Base-by-base conservation (phyloP, 2,797 vertebrate genomes). In the Nasua narica region DNA sequence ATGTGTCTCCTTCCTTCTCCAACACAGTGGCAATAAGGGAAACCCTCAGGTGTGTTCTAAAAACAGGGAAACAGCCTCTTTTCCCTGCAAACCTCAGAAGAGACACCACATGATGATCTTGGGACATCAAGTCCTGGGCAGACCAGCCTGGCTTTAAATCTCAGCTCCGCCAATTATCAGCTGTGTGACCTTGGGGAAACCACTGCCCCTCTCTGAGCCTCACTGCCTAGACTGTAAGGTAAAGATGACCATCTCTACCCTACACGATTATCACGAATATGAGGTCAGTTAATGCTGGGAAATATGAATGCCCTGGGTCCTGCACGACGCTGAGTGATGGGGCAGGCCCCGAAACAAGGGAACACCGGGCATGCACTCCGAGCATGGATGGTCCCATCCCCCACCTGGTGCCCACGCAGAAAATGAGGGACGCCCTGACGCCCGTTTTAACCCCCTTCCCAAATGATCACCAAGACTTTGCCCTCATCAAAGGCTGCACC, bases 171-270 rank as follows among this genome's bases (percentile, higher is more conserved):
- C 16, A 3, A 72, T 25, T 37, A 18, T 50, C 40, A 6, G 87
- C 95, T 88, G 92, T 50, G 92, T 95, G 97, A 97, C 97, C 97
- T 95, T 96, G 95, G 90, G 29, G 82, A 3, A 70, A 92, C 78
- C 56, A 18, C 81, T 72, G 65, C 27, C 50, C 69, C 32, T 83
- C 96, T 87, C 97, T 76, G 95, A 12, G 86, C 83, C 37, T 69
- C 43, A 3, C 23, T 1, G 79, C 77, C 81, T 2, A 14, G 13
- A 54, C 21, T 12, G 11, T 3, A 11, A 21, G 65, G 25, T 6
- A 69, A 35, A 35, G 3, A 18, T 0, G 27, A 14, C 27, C 70
- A 21, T 4, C 58, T 35, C 54, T 15, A 54, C 54, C 74, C 67
- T 1, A 10, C 50, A 25, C 0, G 37, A 67, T 0, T 2, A 48